phyloP scores from a whole-genome alignment of 2,113 vertebrate species.

The Chaetodon auriga region DNA sequence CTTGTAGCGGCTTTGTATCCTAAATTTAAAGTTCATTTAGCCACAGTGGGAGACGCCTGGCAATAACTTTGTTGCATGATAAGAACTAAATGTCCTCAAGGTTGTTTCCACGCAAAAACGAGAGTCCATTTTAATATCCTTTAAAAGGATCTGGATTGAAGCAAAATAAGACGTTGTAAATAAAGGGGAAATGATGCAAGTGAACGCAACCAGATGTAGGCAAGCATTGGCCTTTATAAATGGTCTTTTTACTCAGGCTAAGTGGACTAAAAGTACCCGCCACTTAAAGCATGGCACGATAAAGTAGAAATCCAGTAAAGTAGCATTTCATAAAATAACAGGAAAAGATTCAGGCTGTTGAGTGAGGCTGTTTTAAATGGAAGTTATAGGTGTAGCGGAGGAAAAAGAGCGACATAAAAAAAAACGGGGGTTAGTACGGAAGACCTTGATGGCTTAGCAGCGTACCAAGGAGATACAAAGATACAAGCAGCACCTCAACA shows the following conservation, averaged over 20 bases:
- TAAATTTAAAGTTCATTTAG: slow-evolving; percentile 20
- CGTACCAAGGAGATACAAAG: slow-evolving; percentile 19
- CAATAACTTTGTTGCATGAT: slow-evolving; percentile 29
- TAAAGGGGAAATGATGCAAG: slow-evolving; percentile 57
- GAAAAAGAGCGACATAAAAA: slow-evolving; percentile 8
- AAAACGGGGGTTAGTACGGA: slow-evolving; percentile 3
- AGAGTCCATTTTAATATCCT: slow-evolving; percentile 39
- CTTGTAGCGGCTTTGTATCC: not conserved
- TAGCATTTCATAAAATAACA: slow-evolving; percentile 31
- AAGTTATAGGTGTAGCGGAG: not conserved
- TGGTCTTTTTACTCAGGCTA: slow-evolving; percentile 38
- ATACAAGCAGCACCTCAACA: slow-evolving; percentile 43
- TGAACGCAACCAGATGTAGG: slow-evolving; percentile 38
- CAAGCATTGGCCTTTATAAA: slow-evolving; percentile 38
- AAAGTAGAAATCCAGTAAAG: slow-evolving; percentile 24
- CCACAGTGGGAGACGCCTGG: slow-evolving; percentile 13
- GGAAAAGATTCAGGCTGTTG: not conserved
- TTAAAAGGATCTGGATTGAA: slow-evolving; percentile 33
- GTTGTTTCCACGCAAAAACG: slow-evolving; percentile 49
- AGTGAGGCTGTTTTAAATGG: not conserved
- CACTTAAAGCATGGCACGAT: slow-evolving; percentile 5
- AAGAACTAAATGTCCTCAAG: slow-evolving; percentile 53
- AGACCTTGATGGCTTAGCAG: slow-evolving; percentile 17
- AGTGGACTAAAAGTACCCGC: slow-evolving; percentile 28
- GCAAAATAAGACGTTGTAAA: slow-evolving; percentile 49